phyloP scores from a whole-genome alignment of 2,888 invertebrate genomes.

The Lymantria dispar region DNA sequence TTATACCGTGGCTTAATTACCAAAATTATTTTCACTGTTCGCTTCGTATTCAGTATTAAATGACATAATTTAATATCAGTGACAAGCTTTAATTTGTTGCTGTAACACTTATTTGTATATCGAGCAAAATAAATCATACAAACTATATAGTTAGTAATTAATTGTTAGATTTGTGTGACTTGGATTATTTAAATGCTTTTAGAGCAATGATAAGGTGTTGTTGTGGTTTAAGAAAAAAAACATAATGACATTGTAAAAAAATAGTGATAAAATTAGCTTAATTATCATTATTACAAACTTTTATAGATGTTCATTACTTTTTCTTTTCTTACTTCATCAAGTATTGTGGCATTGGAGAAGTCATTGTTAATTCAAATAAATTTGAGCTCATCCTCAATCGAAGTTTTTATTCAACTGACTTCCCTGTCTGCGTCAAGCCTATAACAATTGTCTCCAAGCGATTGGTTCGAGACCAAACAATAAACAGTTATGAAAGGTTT shows the following conservation, averaged over 20 bases:
- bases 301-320: slow-evolving; percentile 82
- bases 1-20: slow-evolving; percentile 73
- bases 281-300: slow-evolving; percentile 82
- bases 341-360: slow-evolving; percentile 81
- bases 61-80: slow-evolving; percentile 60
- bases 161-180: slow-evolving; percentile 83
- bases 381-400: slow-evolving; percentile 79
- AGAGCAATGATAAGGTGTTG: slow-evolving; percentile 80
- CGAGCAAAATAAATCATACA: slow-evolving; percentile 79
- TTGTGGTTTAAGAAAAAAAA: slow-evolving; percentile 79
- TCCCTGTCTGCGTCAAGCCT: slow-evolving; percentile 38
- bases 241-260: slow-evolving; percentile 81
- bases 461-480: slow-evolving; percentile 14
- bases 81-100: slow-evolving; percentile 60
- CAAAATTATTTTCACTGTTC: slow-evolving; percentile 74
- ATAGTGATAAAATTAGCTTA: slow-evolving; percentile 82
- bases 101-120: slow-evolving; percentile 77
- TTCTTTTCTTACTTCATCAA: slow-evolving; percentile 81
- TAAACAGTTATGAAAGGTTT: slow-evolving; percentile 8
- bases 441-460: slow-evolving; percentile 35
- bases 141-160: slow-evolving; percentile 80
- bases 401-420: slow-evolving; percentile 70
- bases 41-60: slow-evolving; percentile 79
- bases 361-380: slow-evolving; percentile 82
- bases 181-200: slow-evolving; percentile 80